Evolutionary conservation across 2,797 vertebrate genomes (phyloP), one percentile per base, ranked within the genome.

Genomic region (Cynodonichthys magdalenae): DNA sequence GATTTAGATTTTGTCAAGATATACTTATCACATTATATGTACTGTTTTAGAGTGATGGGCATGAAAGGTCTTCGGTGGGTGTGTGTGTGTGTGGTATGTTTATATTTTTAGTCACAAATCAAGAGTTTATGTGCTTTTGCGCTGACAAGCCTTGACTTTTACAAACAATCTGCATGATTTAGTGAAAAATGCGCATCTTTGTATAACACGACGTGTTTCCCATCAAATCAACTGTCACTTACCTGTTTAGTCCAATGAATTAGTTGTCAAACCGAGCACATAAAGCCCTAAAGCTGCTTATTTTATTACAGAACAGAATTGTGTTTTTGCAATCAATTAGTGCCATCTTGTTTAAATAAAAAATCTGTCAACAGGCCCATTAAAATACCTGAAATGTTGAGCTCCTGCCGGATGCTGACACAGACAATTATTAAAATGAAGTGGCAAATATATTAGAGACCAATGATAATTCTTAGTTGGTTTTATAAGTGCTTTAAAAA

Each of bases 1-100:
- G 80, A 94, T 93, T 93, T 92, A 93, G 93, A 93, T 93, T 81
- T 92, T 92, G 91, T 93, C 92, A 92, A 93, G 92, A 94, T 93
- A 92, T 74, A 77, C 86, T 86, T 77, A 74, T 86, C 85, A 82
- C 86, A 77, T 90, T 80, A 77, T 65, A 79, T 82, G 87, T 78
- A 87, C 89, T 90, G 89, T 88, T 88, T 88, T 71, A 59, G 73
- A 71, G 72, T 83, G 83, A 87, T 75, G 63, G 72, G 48, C 66
- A 72, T 28, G 58, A 44, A 46, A 19, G n/a, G n/a, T 46, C n/a
- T 46, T 8, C 9, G 1, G 31, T 31, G 31, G 1, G 31, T 8
- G 31, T 7, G 31, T 31, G 31, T 31, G 31, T 31, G 31, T 31
- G 31, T 31, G 31, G 31, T 31, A 31, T 31, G 31, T 31, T 6